A percentile compares a stretch with the other conserved stretches of the same genome.
Conservation (phyloP, 2,888 invertebrate genomes). For the Rhamnusium bicolor region DNA sequence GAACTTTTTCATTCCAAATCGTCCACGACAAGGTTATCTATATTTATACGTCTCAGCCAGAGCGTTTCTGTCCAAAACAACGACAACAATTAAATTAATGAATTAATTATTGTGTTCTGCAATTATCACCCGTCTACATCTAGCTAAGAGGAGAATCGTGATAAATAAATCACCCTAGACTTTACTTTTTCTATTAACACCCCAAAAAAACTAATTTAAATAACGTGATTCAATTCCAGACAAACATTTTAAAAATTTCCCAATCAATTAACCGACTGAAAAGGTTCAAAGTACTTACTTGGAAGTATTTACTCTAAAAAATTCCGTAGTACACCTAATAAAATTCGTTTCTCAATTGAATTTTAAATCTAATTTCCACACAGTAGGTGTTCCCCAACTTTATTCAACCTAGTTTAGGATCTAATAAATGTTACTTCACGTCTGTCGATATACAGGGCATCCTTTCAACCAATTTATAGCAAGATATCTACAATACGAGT, state of each 20-base stretch:
- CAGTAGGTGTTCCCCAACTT: slow-evolving; percentile 54
- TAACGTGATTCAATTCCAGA: slow-evolving; percentile 26
- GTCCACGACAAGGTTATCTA: background rate
- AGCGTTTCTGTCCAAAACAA: background rate
- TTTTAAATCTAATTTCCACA: slow-evolving; percentile 60
- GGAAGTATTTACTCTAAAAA: slow-evolving; percentile 51
- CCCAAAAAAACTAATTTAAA: slow-evolving; percentile 17
- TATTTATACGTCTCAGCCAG: background rate
- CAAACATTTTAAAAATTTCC: slow-evolving; percentile 48
- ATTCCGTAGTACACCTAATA: slow-evolving; percentile 58
- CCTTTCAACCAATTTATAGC: background rate
- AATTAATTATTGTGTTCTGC: slow-evolving; percentile 26
- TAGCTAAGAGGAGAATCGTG: background rate
- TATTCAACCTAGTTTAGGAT: slow-evolving; percentile 34
- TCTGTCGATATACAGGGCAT: slow-evolving; percentile 9
- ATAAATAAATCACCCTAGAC: slow-evolving; percentile 18
- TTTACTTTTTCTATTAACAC: slow-evolving; percentile 4
- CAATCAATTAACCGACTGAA: slow-evolving; percentile 52
- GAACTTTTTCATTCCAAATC: background rate
- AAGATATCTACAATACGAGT: background rate
- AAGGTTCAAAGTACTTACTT: slow-evolving; percentile 41
- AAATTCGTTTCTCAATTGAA: slow-evolving; percentile 60
- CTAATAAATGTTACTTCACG: slow-evolving; percentile 34
- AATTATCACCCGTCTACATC: slow-evolving; percentile 28
- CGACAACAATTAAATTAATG: background rate